Evolutionary conservation across 2,113 vertebrate species (phyloP).

Genomic region (Nesogale talazaci): DNA sequence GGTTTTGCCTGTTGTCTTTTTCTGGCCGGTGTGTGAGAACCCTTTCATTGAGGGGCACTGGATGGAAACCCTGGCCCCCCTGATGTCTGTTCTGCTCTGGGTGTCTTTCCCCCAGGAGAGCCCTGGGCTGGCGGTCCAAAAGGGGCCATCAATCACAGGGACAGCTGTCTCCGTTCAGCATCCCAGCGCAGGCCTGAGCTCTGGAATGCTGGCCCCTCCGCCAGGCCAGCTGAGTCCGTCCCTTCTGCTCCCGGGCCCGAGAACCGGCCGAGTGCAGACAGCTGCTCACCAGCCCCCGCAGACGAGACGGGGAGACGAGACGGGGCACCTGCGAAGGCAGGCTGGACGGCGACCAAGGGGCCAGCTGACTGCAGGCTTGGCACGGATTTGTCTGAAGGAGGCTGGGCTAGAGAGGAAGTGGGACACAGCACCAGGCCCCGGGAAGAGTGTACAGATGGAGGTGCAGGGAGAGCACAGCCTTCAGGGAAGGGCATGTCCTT

Average conservation of each 20-base stretch:
- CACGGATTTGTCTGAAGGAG: neutral
- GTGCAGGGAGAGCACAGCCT: accelerated
- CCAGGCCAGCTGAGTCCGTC: slow-evolving; percentile 6
- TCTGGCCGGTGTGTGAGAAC: neutral
- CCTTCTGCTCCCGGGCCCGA: slow-evolving; percentile 54
- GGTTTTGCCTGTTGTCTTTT: neutral
- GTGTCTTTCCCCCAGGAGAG: neutral
- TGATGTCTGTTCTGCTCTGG: slow-evolving; percentile 12
- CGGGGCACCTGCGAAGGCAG: slow-evolving; percentile 69
- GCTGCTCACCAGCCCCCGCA: slow-evolving; percentile 43
- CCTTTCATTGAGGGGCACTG: neutral
- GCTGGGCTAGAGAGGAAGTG: accelerated
- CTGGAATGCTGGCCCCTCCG: neutral
- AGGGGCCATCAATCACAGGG: neutral
- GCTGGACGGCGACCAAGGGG: slow-evolving; percentile 62
- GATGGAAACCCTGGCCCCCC: neutral
- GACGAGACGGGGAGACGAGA: slow-evolving; percentile 70
- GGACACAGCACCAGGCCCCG: neutral
- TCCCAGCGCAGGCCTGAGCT: neutral
- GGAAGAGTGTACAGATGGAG: neutral
- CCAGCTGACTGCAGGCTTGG: slow-evolving; percentile 63
- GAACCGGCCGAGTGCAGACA: neutral
- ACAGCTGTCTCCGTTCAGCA: neutral
- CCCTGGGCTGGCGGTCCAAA: neutral
- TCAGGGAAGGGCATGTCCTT: neutral